Evolutionary conservation across 2,113 vertebrate species (phyloP).

Genomic region (Hyla sarda): DNA sequence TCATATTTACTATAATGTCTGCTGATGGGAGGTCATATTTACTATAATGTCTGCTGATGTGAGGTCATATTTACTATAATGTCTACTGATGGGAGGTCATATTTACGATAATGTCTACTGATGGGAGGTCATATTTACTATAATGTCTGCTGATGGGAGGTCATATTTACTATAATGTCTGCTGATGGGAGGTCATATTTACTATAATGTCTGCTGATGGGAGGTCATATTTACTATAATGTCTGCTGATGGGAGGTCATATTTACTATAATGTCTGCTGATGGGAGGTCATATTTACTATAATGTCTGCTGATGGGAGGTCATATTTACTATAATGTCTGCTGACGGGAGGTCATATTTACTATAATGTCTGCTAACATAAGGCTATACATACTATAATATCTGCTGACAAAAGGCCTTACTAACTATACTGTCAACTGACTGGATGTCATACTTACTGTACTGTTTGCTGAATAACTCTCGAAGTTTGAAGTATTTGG

Average conservation of each 20-base stretch:
- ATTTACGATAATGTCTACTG: conserved; percentile 77
- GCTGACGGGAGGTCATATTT: conserved; percentile 34
- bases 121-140: conserved; percentile 56
- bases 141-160: background rate
- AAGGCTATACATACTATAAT: too few relatives aligned
- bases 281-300: conserved; percentile 70
- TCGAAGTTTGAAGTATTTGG: conserved; percentile 87
- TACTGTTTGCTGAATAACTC: conserved; percentile 79
- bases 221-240: conserved; percentile 74
- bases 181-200: conserved; percentile 63
- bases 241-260: conserved; percentile 66
- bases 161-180: conserved; percentile 76
- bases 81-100: background rate
- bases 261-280: too few relatives aligned
- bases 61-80: too few relatives aligned
- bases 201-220: too few relatives aligned
- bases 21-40: conserved; percentile 31
- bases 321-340: too few relatives aligned
- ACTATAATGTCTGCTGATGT: conserved; percentile 78
- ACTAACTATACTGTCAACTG: too few relatives aligned
- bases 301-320: conserved; percentile 70
- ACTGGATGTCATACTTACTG: conserved; percentile 70
- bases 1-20: too few relatives aligned
- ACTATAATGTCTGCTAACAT: conserved; percentile 76
- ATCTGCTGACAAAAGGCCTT: too few relatives aligned